Base-by-base conservation (phyloP, 1,140 invertebrate genomes). In the Copidosoma floridanum region DNA sequence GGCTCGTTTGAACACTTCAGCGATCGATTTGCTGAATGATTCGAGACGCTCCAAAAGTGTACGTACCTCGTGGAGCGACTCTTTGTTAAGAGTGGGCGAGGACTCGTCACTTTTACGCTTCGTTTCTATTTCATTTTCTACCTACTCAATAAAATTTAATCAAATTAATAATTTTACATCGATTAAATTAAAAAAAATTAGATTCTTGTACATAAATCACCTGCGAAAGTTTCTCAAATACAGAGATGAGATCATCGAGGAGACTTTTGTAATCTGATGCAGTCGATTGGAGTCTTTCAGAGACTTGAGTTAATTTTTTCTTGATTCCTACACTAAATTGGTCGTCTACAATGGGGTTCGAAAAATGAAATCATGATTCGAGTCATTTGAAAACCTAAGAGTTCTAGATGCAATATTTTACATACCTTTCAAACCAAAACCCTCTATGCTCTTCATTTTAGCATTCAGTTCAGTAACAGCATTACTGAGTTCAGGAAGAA, bases 251-350 rank as follows among this genome's bases (percentile, higher is more conserved):
- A 76, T 88, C 88, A 68, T 91, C 86, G 26, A 92, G 67, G 16
- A 94, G 74, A 20, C 84, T 84, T 70, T 89, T 85, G 72, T 92
- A 94, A 61, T 93, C 86, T 10, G 85, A 84, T 29, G 88, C 82
- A 41, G 89, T 85, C 27, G 84, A 82, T 63, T 86, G 83, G 26
- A 93, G 75, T 63, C 86, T 82, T 67, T 87, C 85, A 67, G 86
- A 85, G 61, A 88, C 83, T 72, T 88, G 85, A 57, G 81, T 78
- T 24, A 90, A 80, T 71, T 84, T 86, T 59, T 78, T 84, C 58
- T 82, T 82, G 48, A 87, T 84, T 73, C 82, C 80, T 60, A 79
- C 83, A 44, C 81, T 79, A 57, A 68, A 53, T 32, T 68, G 44
- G 50, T 75, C 69, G 37, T 68, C 71, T 74, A 46, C 48, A 63